Evolutionary conservation across 2,888 invertebrate species (phyloP).

Genomic region (Gasteruption jaculator): DNA sequence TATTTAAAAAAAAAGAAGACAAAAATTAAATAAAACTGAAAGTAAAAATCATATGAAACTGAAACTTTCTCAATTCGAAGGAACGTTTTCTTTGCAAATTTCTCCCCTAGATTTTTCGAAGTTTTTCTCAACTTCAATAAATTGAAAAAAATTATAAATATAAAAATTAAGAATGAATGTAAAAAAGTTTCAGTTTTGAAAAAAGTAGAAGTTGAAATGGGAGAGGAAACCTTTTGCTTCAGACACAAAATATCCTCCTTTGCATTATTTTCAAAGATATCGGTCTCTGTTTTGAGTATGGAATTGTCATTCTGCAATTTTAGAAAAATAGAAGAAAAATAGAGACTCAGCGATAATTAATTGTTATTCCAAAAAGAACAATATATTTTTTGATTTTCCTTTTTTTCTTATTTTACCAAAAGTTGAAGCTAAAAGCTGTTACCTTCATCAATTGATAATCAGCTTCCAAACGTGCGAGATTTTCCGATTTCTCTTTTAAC

Average conservation of each 20-base stretch:
- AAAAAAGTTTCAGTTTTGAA: no score
- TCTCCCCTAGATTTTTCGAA: no score
- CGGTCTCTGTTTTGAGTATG: slow-evolving; percentile 32
- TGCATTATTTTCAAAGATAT: slow-evolving; percentile 28
- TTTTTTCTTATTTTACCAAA: slow-evolving; percentile 4
- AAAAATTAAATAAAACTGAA: no score
- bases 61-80: slow-evolving; percentile 3
- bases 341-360: slow-evolving; percentile 5
- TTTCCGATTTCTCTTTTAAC: slow-evolving; percentile 34
- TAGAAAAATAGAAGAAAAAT: no score
- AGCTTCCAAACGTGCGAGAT: slow-evolving; percentile 34
- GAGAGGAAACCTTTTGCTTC: slow-evolving; percentile 29
- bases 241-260: slow-evolving; percentile 32
- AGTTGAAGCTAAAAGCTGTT: slow-evolving; percentile 2
- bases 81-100: no score
- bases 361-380: slow-evolving; percentile 3
- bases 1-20: no score
- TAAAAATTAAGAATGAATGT: not conserved
- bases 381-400: not conserved
- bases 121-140: no score
- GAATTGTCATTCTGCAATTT: slow-evolving; percentile 37
- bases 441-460: slow-evolving; percentile 40
- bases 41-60: not conserved
- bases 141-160: slow-evolving; percentile 6
- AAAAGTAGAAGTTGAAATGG: no score